These are phyloP conservation scores for Cataglyphis livida DNA, from an alignment of 2,888 invertebrate species.

Conservation along the genomic window DNA sequence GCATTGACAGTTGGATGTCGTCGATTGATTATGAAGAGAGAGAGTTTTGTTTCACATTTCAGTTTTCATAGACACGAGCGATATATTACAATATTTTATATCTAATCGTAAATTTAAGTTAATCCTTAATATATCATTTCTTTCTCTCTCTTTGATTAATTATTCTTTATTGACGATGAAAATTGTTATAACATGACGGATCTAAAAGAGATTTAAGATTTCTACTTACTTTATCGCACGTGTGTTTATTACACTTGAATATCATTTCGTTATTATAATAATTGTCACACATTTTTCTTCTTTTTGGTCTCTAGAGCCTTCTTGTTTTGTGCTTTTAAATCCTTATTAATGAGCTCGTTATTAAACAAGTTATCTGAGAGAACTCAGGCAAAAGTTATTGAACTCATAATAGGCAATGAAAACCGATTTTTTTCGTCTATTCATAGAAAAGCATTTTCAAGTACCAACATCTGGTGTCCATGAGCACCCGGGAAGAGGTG, in stretches of 20 bases:
- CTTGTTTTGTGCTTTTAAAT: background rate
- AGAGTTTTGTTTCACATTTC: background rate
- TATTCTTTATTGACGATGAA: background rate
- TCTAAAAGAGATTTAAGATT: background rate
- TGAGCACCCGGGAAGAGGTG: constrained; percentile 90
- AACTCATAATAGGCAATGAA: background rate
- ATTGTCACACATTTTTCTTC: background rate
- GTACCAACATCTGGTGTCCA: constrained; percentile 90
- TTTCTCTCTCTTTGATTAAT: background rate
- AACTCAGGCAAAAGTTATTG: background rate
- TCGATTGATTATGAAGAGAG: background rate
- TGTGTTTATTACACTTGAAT: background rate
- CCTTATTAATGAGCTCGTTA: background rate
- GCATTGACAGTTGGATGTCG: constrained; percentile 14
- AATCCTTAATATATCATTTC: background rate
- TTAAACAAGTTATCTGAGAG: background rate
- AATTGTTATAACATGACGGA: background rate
- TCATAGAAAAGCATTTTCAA: constrained; percentile 91
- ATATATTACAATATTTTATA: background rate
- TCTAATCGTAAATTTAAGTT: background rate
- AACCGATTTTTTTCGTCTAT: constrained; percentile 66
- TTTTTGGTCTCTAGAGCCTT: background rate
- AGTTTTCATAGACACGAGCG: background rate
- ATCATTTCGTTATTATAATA: background rate
- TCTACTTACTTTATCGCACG: background rate